Conservation (phyloP, 2,797 vertebrate species). For the Hafferia zeledoni region DNA sequence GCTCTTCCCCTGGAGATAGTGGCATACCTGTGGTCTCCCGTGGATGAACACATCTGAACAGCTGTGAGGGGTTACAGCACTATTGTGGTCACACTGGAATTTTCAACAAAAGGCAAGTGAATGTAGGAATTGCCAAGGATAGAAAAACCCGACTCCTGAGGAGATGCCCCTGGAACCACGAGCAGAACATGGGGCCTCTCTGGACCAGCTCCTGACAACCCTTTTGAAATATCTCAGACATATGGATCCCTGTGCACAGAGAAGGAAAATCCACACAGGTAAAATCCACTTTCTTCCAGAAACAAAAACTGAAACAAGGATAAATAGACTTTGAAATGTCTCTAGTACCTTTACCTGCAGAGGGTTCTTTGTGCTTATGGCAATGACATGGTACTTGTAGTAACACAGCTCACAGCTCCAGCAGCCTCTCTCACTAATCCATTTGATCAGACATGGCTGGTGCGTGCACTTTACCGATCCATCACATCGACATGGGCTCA, state of each 20-base stretch:
- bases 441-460: slow-evolving; percentile 97
- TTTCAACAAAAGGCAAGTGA: not conserved
- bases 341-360: slow-evolving; percentile 89
- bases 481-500: slow-evolving; percentile 95
- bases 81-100: too few species aligned
- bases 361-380: slow-evolving; percentile 99
- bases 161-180: not conserved
- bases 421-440: slow-evolving; percentile 96
- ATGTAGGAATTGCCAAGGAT: not conserved
- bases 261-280: not conserved
- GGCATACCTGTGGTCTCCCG: not conserved
- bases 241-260: not conserved
- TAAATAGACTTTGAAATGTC: slow-evolving; percentile 72
- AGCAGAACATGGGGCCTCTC: not conserved
- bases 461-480: slow-evolving; percentile 94
- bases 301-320: slow-evolving; percentile 24
- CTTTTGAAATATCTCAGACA: not conserved
- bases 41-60: not conserved
- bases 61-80: not conserved
- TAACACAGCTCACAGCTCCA: slow-evolving; percentile 99
- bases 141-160: not conserved
- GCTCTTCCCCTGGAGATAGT: not conserved
- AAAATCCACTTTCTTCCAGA: slow-evolving; percentile 13
- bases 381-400: slow-evolving; percentile 99
- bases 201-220: not conserved